Percentiles rank a stretch among this genome's conserved stretches.
Conservation (phyloP, 2,113 vertebrate genomes). For the Myotis brandtii region DNA sequence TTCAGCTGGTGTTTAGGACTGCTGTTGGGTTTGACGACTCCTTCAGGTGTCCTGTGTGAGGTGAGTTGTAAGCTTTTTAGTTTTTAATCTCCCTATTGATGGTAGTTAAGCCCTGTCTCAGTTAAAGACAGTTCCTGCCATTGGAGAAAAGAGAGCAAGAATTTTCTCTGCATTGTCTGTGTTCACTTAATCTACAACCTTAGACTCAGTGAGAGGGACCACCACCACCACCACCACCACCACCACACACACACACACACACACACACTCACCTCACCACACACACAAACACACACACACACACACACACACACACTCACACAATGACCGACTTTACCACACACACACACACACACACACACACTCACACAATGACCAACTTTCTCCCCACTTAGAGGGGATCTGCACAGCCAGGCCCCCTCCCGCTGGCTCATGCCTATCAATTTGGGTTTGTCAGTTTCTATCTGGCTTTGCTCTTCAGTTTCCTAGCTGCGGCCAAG, state of each 20-base stretch:
- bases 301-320: background rate
- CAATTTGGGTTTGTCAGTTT: background rate
- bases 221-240: too few species aligned
- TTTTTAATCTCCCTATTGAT: background rate
- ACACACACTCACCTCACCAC: background rate
- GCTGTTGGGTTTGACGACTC: background rate
- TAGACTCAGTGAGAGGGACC: background rate
- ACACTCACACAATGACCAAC: background rate
- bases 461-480: background rate
- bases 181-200: background rate
- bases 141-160: background rate
- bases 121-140: background rate
- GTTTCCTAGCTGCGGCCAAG: background rate
- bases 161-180: background rate
- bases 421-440: background rate
- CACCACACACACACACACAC: too few species aligned
- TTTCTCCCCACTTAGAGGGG: background rate
- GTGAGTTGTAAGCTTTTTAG: background rate
- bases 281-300: background rate
- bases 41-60: constrained; percentile 4
- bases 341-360: background rate
- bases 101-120: background rate
- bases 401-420: background rate
- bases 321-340: background rate
- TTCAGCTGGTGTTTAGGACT: background rate